Conservation (phyloP, 30 jellyfish, hydroid and myxozoan genomes). For the Morbakka virulenta region DNA sequence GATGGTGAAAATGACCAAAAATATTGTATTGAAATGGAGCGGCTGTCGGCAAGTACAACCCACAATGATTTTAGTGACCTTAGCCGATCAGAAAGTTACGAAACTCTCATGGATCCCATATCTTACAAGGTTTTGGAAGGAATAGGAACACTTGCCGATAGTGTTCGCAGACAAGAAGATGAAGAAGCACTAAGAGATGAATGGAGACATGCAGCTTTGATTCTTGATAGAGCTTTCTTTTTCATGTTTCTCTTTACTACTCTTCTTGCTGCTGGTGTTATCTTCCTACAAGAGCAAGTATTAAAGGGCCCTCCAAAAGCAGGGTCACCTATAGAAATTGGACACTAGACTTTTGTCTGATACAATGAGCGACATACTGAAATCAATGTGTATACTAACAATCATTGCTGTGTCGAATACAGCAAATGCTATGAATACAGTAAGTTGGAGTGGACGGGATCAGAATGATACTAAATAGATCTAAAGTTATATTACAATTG, state of each 20-base stretch:
- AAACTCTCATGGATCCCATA: slow-evolving; percentile 67
- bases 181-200: slow-evolving; percentile 68
- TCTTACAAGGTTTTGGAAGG: slow-evolving; percentile 70
- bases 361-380: too few relatives aligned
- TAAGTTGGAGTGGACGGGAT: too few relatives aligned
- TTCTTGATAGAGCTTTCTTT: slow-evolving; percentile 68
- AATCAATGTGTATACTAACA: too few relatives aligned
- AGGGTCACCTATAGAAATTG: neutral
- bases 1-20: slow-evolving; percentile 39
- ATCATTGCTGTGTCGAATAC: too few relatives aligned
- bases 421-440: too few relatives aligned
- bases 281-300: slow-evolving; percentile 68
- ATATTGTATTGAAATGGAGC: slow-evolving; percentile 51
- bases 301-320: slow-evolving; percentile 64
- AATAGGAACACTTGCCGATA: slow-evolving; percentile 71
- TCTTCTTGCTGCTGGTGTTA: slow-evolving; percentile 57
- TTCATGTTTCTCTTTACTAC: slow-evolving; percentile 49
- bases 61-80: slow-evolving; percentile 46
- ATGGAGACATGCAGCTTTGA: slow-evolving; percentile 73
- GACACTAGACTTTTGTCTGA: too few relatives aligned
- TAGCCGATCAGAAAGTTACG: slow-evolving; percentile 60
- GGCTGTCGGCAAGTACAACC: slow-evolving; percentile 29
- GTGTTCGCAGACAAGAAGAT: slow-evolving; percentile 71
- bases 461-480: too few relatives aligned
- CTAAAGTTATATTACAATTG: too few relatives aligned